A percentile compares a stretch with the other conserved stretches of the same genome.
phyloP scores from a whole-genome alignment of 2,888 invertebrate genomes.

The Proisotoma minuta region DNA sequence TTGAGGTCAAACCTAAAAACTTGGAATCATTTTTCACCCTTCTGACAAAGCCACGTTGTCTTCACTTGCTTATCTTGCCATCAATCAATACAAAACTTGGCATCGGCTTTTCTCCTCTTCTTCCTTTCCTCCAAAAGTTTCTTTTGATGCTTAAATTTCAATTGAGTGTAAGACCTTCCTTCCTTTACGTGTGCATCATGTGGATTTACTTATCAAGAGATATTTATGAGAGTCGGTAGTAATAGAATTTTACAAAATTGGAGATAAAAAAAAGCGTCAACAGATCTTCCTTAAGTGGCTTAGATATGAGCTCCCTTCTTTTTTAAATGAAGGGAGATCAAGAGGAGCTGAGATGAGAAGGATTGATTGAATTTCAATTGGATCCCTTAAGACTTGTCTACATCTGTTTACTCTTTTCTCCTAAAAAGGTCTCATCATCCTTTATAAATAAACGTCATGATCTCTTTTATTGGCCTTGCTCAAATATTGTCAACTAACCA shows the following conservation, averaged over 20 bases:
- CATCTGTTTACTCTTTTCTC: slow-evolving; percentile 10
- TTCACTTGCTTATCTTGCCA: slow-evolving; percentile 39
- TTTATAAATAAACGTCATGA: neutral
- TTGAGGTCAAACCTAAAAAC: slow-evolving; percentile 18
- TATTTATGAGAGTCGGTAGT: no score
- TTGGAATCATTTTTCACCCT: slow-evolving; percentile 38
- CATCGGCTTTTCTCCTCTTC: slow-evolving; percentile 9
- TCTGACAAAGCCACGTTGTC: slow-evolving; percentile 30
- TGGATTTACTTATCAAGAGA: no score
- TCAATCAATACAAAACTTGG: slow-evolving; percentile 28
- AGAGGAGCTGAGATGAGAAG: slow-evolving; percentile 12
- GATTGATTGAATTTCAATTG: slow-evolving; percentile 18
- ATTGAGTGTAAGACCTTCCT: neutral
- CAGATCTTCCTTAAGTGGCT: slow-evolving; percentile 3
- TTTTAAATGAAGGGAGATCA: no score
- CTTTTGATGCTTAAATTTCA: neutral
- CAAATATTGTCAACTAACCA: neutral
- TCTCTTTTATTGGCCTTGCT: neutral
- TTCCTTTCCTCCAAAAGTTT: neutral
- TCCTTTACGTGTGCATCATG: no score
- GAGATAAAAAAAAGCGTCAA: slow-evolving; percentile 3
- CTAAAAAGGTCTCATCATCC: neutral
- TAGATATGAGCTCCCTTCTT: neutral
- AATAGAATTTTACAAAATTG: neutral
- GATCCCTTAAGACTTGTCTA: neutral